Percentiles rank a stretch among this genome's conserved stretches.
These are phyloP conservation scores for Aplidium turbinatum DNA, from an alignment of 23 tunicate species.

Conservation along the genomic window DNA sequence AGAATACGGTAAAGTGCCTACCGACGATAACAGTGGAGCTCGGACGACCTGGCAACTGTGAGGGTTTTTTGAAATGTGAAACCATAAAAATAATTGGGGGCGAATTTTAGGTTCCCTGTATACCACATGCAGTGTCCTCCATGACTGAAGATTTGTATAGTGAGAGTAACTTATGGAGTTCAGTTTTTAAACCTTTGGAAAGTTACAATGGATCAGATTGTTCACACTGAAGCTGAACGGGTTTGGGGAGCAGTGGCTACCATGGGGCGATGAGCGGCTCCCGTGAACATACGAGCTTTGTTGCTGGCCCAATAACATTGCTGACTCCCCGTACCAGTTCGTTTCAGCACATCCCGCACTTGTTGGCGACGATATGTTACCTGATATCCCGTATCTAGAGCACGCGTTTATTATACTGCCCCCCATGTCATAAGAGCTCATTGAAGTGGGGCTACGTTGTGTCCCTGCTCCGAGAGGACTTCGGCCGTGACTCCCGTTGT, in stretches of 20 bases:
- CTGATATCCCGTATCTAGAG: slow-evolving; percentile 60
- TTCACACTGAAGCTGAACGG: slow-evolving; percentile 81
- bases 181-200: slow-evolving; percentile 13
- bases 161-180: no score
- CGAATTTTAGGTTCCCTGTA: no score
- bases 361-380: slow-evolving; percentile 47
- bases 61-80: no score
- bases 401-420: slow-evolving; percentile 65
- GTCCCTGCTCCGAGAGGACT: slow-evolving; percentile 55
- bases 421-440: slow-evolving; percentile 27
- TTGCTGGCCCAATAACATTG: slow-evolving; percentile 24
- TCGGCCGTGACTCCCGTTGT: slow-evolving; percentile 41
- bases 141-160: no score
- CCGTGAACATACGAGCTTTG: slow-evolving; percentile 25
- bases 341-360: slow-evolving; percentile 54
- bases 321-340: slow-evolving; percentile 35
- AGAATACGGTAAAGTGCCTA: no score
- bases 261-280: slow-evolving; percentile 10
- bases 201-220: slow-evolving; percentile 64
- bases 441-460: slow-evolving; percentile 39
- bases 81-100: no score
- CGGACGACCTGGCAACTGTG: no score
- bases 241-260: slow-evolving; percentile 34
- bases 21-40: no score
- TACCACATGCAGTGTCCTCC: no score